Evolutionary conservation across 2,113 vertebrate genomes (phyloP).

Genomic region (Cyanoramphus novaezelandiae): DNA sequence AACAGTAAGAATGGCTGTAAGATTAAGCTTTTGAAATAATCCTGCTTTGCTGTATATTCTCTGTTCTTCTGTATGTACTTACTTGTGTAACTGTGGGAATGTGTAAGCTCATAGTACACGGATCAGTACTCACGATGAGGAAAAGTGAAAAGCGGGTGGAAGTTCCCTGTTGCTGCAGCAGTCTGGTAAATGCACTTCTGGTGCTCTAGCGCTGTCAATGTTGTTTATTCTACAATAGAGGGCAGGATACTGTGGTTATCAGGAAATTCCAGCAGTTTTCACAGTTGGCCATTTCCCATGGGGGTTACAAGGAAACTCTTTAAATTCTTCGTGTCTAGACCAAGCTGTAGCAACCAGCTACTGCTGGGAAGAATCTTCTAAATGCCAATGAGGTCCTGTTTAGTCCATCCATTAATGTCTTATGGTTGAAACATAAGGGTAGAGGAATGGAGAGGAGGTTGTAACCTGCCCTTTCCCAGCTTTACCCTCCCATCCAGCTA

Average conservation of each 20-base stretch:
- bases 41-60: neutral
- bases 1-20: neutral
- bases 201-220: neutral
- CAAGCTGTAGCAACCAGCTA: neutral
- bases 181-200: neutral
- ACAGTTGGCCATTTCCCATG: neutral
- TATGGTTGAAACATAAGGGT: neutral
- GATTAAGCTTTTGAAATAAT: neutral
- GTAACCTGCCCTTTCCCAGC: neutral
- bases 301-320: neutral
- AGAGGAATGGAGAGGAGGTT: neutral
- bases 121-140: neutral
- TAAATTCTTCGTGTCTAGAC: slow-evolving; percentile 28
- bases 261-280: slow-evolving; percentile 27
- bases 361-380: neutral
- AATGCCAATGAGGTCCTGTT: neutral
- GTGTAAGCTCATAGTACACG: neutral
- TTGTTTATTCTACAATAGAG: neutral
- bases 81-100: neutral
- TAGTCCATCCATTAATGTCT: neutral
- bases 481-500: neutral
- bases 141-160: slow-evolving; percentile 16
- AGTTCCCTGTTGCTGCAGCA: slow-evolving; percentile 18
- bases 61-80: neutral
- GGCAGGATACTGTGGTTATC: neutral